A percentile compares a stretch with the other conserved stretches of the same genome.
Evolutionary conservation across 2,113 vertebrate genomes (phyloP).

Genomic region (Leucopternis melanops): DNA sequence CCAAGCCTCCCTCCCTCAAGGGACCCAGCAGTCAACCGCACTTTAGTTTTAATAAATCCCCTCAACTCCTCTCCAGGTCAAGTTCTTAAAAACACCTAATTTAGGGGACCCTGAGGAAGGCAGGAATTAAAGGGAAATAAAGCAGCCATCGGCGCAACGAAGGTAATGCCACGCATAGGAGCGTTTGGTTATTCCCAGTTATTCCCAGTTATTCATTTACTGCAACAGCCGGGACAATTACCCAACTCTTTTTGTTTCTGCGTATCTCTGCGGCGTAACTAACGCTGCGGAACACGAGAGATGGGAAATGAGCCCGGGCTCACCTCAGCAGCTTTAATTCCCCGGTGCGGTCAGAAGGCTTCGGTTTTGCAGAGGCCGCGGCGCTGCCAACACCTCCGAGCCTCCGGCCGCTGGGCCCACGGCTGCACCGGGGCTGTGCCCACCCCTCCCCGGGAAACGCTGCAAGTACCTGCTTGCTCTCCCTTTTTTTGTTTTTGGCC

Average conservation of each 20-base stretch:
- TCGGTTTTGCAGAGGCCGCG: background rate
- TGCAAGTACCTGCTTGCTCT: background rate
- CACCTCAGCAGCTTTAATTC: too few species aligned
- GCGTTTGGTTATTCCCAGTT: background rate
- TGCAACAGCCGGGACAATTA: background rate
- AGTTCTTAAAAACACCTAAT: background rate
- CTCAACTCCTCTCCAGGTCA: background rate
- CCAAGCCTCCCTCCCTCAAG: background rate
- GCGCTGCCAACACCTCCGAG: background rate
- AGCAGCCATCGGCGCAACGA: background rate
- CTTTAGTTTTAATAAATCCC: background rate
- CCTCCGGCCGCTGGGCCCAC: background rate
- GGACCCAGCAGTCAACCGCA: background rate
- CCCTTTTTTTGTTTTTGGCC: background rate
- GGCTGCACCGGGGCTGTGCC: background rate
- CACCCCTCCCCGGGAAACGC: background rate
- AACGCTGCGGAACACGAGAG: background rate
- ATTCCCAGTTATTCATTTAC: background rate
- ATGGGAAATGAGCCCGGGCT: background rate
- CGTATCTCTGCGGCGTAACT: accelerated
- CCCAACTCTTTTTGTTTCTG: background rate
- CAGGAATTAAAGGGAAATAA: background rate
- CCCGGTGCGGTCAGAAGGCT: background rate
- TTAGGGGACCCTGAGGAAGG: background rate
- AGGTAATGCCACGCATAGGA: background rate